Evolutionary conservation across 2,888 invertebrate species (phyloP).

Genomic region (Caenorhabditis sulstoni): DNA sequence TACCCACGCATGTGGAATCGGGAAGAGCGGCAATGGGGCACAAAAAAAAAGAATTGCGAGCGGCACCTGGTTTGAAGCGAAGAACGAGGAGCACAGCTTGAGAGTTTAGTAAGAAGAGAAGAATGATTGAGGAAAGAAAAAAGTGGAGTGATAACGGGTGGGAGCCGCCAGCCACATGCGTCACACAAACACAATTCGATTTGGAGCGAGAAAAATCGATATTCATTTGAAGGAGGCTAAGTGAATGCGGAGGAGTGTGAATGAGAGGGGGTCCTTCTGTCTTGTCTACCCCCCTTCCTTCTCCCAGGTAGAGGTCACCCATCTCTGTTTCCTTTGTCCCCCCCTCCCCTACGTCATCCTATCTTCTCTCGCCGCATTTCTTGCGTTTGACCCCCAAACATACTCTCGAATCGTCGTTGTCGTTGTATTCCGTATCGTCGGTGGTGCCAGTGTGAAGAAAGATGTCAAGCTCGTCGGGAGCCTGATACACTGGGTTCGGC

Average conservation of each 20-base stretch:
- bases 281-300: neutral
- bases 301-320: conserved; percentile 32
- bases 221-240: no score
- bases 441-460: conserved; percentile 50
- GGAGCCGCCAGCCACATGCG: conserved; percentile 4
- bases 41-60: neutral
- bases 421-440: conserved; percentile 48
- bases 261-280: conserved; percentile 5
- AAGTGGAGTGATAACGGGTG: conserved; percentile 7
- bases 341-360: neutral
- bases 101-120: neutral
- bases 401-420: conserved; percentile 45
- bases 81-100: neutral
- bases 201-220: no score
- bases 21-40: conserved; percentile 1
- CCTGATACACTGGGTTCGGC: conserved; percentile 16
- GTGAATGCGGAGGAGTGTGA: conserved; percentile 10
- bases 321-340: no score
- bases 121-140: neutral
- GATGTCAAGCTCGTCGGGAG: conserved; percentile 42
- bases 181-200: conserved; percentile 25
- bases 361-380: neutral
- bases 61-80: neutral
- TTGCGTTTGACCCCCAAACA: neutral
- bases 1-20: neutral